phyloP scores from a whole-genome alignment of 2,888 invertebrate genomes.

The Tetropium fuscum region DNA sequence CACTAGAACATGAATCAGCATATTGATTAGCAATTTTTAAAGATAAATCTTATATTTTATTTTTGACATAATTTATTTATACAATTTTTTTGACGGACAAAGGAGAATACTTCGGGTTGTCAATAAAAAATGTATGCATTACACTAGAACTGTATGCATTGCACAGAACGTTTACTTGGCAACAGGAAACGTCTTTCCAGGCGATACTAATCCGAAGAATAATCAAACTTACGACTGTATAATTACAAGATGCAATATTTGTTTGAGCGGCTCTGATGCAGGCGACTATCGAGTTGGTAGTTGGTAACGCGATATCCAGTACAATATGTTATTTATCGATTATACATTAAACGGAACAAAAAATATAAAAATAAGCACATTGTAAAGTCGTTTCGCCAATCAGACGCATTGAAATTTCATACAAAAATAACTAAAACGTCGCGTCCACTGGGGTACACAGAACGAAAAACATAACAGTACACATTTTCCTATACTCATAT shows the following conservation, averaged over 20 bases:
- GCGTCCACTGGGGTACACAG: conserved; percentile 53
- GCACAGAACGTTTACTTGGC: too few species aligned
- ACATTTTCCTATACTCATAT: conserved; percentile 63
- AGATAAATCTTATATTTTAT: too few species aligned
- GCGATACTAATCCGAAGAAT: conserved; percentile 17
- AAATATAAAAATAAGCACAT: conserved; percentile 62
- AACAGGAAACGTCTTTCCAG: neutral
- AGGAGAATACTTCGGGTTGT: too few species aligned
- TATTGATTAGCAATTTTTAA: too few species aligned
- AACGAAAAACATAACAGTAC: conserved; percentile 49
- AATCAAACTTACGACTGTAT: conserved; percentile 11
- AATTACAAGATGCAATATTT: conserved; percentile 9
- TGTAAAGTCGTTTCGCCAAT: conserved; percentile 63
- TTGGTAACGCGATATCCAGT: conserved; percentile 49
- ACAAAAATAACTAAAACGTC: conserved; percentile 56
- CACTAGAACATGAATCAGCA: too few species aligned
- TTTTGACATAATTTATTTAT: too few species aligned
- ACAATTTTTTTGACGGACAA: too few species aligned
- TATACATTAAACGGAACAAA: conserved; percentile 60
- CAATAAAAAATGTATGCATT: too few species aligned
- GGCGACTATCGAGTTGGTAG: conserved; percentile 47
- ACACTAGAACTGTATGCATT: too few species aligned
- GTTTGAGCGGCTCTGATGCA: conserved; percentile 28
- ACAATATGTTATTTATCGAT: conserved; percentile 63
- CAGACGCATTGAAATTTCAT: conserved; percentile 62